These are phyloP conservation scores for Sycophaga agraensis DNA, from an alignment of 1,140 invertebrate species.

Conservation along the genomic window DNA sequence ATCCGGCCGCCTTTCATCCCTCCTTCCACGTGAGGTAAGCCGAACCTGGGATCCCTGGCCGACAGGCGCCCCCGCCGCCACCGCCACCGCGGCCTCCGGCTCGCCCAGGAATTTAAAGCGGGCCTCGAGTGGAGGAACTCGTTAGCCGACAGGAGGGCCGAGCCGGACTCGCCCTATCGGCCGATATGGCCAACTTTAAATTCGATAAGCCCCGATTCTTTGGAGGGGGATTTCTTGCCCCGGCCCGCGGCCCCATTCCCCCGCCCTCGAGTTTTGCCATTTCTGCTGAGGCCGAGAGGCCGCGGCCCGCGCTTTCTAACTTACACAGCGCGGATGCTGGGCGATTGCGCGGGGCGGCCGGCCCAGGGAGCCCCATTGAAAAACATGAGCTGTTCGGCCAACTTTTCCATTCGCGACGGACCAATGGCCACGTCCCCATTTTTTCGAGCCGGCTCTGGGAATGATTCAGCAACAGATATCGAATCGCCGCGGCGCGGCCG, in stretches of 20 bases:
- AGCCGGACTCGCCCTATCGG: too few species aligned
- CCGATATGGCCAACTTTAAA: background rate
- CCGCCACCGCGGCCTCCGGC: too few species aligned
- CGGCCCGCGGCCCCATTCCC: background rate
- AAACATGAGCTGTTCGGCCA: too few species aligned
- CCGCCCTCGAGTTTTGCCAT: background rate
- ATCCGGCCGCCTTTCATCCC: conserved; percentile 80
- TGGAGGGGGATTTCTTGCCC: background rate
- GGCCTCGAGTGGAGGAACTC: background rate
- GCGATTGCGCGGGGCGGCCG: too few species aligned
- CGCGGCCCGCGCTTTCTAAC: background rate
- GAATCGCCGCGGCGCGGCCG: too few species aligned
- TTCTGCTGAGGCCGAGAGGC: background rate
- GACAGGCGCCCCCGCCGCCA: too few species aligned
- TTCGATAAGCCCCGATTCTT: background rate
- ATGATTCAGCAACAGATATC: conserved; percentile 1
- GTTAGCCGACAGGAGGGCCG: background rate
- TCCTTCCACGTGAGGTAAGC: conserved; percentile 71
- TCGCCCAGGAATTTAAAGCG: conserved; percentile 4
- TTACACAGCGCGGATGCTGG: conserved; percentile 2
- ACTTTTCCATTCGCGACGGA: too few species aligned
- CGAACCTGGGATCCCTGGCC: too few species aligned
- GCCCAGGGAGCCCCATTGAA: too few species aligned
- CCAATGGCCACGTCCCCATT: too few species aligned
- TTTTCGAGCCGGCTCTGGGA: background rate